Evolutionary conservation across 2,888 invertebrate species (phyloP), one percentile per base, ranked within the genome.

Genomic region (Xestoiulus laeticollis): DNA sequence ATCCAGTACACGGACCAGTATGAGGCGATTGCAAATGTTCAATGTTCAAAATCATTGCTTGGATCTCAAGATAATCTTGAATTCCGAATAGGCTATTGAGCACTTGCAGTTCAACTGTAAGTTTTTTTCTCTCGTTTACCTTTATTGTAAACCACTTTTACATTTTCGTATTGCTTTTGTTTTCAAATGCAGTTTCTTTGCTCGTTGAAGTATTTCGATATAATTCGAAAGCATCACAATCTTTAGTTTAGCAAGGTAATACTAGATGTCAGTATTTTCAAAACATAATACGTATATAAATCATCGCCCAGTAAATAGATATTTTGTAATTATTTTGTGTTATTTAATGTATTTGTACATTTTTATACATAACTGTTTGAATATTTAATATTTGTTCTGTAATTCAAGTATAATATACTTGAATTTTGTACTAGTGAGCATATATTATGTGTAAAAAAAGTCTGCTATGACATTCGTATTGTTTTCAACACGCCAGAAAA

Each of bases 291-390:
- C 59, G 59, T 26, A 68, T 30, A 30, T 78, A 78, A 78, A 6
- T 78, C 12, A 78, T 30, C 78, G 78, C 78, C 78, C 30, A 78
- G 30, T 78, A 78, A 78, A 78, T 78, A 26, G 78, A 78, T 59
- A 30, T 78, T 68, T 78, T 78, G 30, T 78, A 26, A 68, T 68
- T 68, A 68, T 68, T 68, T 68, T 68, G n/a, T 68, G 78, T 78
- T 78, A 78, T 30, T 78, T 78, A 30, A 78, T 78, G 78, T 78
- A 78, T 78, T 78, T 78, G 78, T 78, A 78, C 78, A 78, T 78
- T 78, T 78, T 78, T 78, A 78, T 78, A 78, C 78, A 78, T 78
- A 30, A 26, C 68, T 68, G 30, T 78, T 78, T 16, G 30, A 78
- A 78, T 30, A 78, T 78, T 30, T 78, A 30, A 78, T 30, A 16